Evolutionary conservation across 2,888 invertebrate species (phyloP), one percentile per base, ranked within the genome.

Genomic region (Limenitis camilla): DNA sequence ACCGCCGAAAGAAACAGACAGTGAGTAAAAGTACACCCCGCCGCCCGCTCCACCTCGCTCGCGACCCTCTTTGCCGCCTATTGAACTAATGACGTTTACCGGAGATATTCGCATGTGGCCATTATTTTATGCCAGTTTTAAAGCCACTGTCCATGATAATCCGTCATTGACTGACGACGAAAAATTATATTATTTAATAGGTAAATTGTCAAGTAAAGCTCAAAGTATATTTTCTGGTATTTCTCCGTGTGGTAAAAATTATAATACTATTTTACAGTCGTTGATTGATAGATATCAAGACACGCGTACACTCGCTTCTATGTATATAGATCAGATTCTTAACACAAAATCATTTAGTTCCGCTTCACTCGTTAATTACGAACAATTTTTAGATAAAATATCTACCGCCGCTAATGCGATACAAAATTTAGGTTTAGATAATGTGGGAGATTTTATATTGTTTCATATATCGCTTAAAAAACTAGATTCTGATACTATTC

Each of bases 211-310:
- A 1, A 52, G 52, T n/a, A 60, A 58, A 36, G 60, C 60, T 6
- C 42, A 44, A 40, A 39, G 48, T 5, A 51, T 49, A 1, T 51
- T 41, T 11, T 32, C 55, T 7, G 55, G 59, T 7, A 35, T 59
- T 2, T 47, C 49, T 9, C 56, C 52, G 28, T 44, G 44, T 19
- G 55, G 46, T 3, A 52, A 47, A 44, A 60, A 60, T 47, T 60
- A 60, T 31, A 11, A 29, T 0, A 10, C 52, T 5, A 44, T 60
- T 6, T 53, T 40, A 5, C n/a, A 60, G 8, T 35, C 51, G 6
- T 30, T 60, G 9, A 32, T 49, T 0, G 49, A 52, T 30, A 60
- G 52, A 52, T 60, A 58, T 39, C 48, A 60, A 5, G 57, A 58
- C 36, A 58, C 51, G 40, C 32, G 55, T 5, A n/a, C 36, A n/a